A percentile compares a stretch with the other conserved stretches of the same genome.
phyloP scores from a whole-genome alignment of 2,888 invertebrate genomes.

The Apotomis betuletana region DNA sequence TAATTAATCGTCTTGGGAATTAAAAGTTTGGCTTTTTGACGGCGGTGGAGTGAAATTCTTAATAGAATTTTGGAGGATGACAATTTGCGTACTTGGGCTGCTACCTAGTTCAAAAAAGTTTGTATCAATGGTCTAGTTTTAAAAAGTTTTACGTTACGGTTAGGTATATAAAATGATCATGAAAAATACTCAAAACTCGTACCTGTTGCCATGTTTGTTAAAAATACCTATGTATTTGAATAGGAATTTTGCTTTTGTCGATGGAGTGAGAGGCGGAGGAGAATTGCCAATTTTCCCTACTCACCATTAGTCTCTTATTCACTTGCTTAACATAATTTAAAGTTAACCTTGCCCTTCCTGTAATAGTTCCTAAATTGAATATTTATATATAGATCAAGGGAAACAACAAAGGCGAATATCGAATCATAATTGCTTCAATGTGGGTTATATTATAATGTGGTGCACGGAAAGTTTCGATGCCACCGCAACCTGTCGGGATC shows the following conservation, averaged over 20 bases:
- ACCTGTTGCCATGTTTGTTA: too few relatives aligned
- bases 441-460: conserved; percentile 7
- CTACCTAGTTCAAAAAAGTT: conserved; percentile 13
- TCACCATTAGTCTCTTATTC: too few relatives aligned
- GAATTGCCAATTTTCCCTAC: too few relatives aligned
- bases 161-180: background rate
- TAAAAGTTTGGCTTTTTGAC: conserved; percentile 60
- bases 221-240: too few relatives aligned
- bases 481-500: conserved; percentile 45
- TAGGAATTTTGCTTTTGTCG: too few relatives aligned
- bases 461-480: conserved; percentile 39
- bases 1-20: conserved; percentile 64
- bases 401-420: conserved; percentile 6
- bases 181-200: too few relatives aligned
- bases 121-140: too few relatives aligned
- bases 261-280: too few relatives aligned
- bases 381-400: background rate
- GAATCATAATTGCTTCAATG: background rate
- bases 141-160: conserved; percentile 16
- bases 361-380: too few relatives aligned
- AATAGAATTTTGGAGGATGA: conserved; percentile 51
- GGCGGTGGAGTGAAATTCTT: conserved; percentile 54
- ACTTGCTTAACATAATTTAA: too few relatives aligned
- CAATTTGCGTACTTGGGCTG: conserved; percentile 45
- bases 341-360: too few relatives aligned